phyloP scores from a whole-genome alignment of 1,140 invertebrate genomes.

The Achatina immaculata region DNA sequence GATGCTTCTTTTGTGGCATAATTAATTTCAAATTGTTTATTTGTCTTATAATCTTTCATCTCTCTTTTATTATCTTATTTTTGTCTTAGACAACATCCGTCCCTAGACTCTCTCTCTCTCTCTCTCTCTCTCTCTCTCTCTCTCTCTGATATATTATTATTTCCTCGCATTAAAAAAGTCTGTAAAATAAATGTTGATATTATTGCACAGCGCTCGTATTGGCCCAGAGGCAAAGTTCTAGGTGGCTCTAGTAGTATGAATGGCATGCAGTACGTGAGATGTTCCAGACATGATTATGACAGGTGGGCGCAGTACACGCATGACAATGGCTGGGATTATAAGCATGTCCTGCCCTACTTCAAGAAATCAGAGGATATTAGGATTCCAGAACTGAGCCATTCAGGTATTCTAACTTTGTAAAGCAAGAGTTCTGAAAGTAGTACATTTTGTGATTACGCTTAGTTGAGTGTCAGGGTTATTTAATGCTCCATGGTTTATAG shows the following conservation, averaged over 20 bases:
- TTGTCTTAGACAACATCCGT: neutral
- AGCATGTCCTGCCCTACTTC: slow-evolving; percentile 89
- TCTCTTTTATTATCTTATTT: neutral
- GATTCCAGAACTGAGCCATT: slow-evolving; percentile 2
- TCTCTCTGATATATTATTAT: no score
- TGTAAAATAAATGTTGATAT: neutral
- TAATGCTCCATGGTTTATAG: no score
- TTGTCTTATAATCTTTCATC: no score
- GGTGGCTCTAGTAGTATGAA: slow-evolving; percentile 42
- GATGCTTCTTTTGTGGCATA: no score
- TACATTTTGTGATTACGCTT: no score
- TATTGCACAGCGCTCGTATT: slow-evolving; percentile 31
- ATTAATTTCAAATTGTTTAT: no score
- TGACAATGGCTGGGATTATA: slow-evolving; percentile 90
- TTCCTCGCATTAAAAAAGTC: no score
- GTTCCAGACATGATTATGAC: slow-evolving; percentile 92
- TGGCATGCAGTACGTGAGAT: slow-evolving; percentile 73
- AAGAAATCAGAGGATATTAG: slow-evolving; percentile 79
- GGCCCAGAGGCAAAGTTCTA: slow-evolving; percentile 37
- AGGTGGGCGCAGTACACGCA: slow-evolving; percentile 87
- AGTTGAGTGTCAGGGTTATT: no score
- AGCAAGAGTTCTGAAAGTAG: no score
- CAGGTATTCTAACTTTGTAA: slow-evolving; percentile 18
- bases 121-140: neutral
- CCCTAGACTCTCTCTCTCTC: neutral